A percentile compares a stretch with the other conserved stretches of the same genome.
Conservation (phyloP, 2,797 vertebrate species). For the Cynodonichthys magdalenae region DNA sequence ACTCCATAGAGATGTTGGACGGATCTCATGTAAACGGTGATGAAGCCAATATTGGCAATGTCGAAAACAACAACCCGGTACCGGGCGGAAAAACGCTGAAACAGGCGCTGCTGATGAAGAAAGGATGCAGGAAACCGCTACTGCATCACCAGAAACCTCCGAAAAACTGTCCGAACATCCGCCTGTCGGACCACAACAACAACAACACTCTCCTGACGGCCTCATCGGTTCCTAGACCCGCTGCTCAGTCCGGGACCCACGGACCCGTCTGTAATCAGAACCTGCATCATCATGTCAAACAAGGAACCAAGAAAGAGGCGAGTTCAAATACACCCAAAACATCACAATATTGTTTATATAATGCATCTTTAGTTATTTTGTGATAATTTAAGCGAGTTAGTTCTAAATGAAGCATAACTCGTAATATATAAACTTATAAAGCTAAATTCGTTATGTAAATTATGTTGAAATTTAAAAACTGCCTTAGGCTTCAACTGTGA, state of each 20-base stretch:
- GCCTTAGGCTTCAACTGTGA: background rate
- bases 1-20: conserved; percentile 49
- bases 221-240: background rate
- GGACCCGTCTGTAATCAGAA: conserved; percentile 1
- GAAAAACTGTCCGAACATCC: conserved; percentile 26
- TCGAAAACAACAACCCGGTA: conserved; percentile 61
- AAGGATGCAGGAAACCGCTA: conserved; percentile 45
- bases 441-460: too few relatives aligned
- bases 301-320: conserved; percentile 58
- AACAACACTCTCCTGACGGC: conserved; percentile 23
- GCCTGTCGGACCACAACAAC: conserved; percentile 53
- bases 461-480: background rate
- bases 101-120: conserved; percentile 49
- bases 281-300: conserved; percentile 50
- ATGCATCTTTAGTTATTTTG: too few relatives aligned
- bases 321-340: too few relatives aligned
- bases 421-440: too few relatives aligned
- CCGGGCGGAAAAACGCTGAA: conserved; percentile 23
- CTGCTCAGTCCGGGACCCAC: conserved; percentile 23
- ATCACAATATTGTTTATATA: too few relatives aligned
- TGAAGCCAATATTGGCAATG: conserved; percentile 46
- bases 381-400: too few relatives aligned
- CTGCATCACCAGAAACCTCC: conserved; percentile 47
- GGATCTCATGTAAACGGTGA: conserved; percentile 34
- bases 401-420: too few relatives aligned